A percentile compares a stretch with the other conserved stretches of the same genome.
These are phyloP conservation scores for Tenthredo notha DNA, from an alignment of 2,888 invertebrate genomes.

Conservation along the genomic window DNA sequence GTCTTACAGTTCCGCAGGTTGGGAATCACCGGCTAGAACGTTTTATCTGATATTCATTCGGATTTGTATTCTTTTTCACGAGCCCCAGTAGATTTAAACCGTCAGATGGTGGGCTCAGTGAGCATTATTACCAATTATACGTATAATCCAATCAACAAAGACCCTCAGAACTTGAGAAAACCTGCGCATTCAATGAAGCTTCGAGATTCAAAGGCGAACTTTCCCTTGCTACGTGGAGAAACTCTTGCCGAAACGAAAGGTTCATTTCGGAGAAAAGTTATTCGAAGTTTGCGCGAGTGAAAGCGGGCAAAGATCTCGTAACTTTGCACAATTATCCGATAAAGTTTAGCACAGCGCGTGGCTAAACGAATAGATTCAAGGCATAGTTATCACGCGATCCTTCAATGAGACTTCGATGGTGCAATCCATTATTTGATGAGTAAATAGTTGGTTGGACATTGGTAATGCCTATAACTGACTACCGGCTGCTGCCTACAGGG, in stretches of 20 bases:
- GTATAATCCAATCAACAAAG: constrained; percentile 45
- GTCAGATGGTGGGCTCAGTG: not conserved
- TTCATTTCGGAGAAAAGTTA: constrained; percentile 48
- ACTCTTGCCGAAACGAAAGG: constrained; percentile 43
- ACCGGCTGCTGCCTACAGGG: constrained; percentile 36
- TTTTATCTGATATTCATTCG: constrained; percentile 18
- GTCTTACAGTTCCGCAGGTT: not conserved
- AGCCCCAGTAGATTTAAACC: not conserved
- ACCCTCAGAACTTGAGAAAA: constrained; percentile 31
- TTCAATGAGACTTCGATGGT: constrained; percentile 27
- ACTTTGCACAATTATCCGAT: constrained; percentile 49
- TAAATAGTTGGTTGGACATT: not conserved
- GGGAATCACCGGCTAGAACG: constrained; percentile 2
- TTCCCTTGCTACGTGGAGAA: constrained; percentile 31
- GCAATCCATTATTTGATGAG: constrained; percentile 33
- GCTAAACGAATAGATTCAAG: constrained; percentile 39
- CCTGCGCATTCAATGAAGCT: constrained; percentile 38
- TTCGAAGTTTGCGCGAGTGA: constrained; percentile 39
- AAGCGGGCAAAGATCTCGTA: constrained; percentile 48
- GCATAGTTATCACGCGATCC: constrained; percentile 39
- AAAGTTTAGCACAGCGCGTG: constrained; percentile 27
- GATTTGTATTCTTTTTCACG: constrained; percentile 19
- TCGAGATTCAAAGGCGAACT: constrained; percentile 39
- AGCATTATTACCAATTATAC: constrained; percentile 45
- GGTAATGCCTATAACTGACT: constrained; percentile 15